Conservation (phyloP, 1,140 invertebrate species). For the Acyrthosiphon pisum region DNA sequence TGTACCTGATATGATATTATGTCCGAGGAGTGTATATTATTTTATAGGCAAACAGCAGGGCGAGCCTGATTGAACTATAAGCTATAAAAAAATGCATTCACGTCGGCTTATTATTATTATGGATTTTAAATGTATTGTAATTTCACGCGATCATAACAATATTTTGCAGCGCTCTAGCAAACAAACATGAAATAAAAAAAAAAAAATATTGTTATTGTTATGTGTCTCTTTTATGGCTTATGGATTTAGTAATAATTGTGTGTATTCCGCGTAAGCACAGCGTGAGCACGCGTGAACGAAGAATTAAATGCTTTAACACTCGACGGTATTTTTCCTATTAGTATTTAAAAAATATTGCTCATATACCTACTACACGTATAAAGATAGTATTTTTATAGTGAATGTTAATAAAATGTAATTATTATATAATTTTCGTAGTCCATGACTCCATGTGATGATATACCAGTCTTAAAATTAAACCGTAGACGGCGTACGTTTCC, state of each 20-base stretch:
- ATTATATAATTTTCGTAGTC: neutral
- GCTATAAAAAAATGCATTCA: neutral
- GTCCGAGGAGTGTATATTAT: neutral
- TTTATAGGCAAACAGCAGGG: neutral
- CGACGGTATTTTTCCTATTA: no score
- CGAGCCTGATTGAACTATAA: neutral
- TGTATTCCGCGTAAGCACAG: no score
- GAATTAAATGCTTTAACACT: neutral
- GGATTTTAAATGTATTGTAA: no score
- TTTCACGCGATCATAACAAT: no score
- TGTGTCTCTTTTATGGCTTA: neutral
- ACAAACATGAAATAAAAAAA: neutral
- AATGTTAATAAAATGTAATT: neutral
- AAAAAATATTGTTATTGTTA: neutral
- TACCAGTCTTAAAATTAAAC: neutral
- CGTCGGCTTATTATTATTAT: neutral
- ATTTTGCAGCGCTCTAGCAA: no score
- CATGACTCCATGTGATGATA: neutral
- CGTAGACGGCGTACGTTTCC: neutral
- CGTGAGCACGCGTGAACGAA: neutral
- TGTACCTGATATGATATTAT: neutral
- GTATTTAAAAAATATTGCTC: no score
- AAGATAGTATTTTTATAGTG: neutral
- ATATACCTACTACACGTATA: neutral
- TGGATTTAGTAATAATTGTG: neutral